Evolutionary conservation across 2,888 invertebrate species (phyloP).

Genomic region (Palloptera scutellata): DNA sequence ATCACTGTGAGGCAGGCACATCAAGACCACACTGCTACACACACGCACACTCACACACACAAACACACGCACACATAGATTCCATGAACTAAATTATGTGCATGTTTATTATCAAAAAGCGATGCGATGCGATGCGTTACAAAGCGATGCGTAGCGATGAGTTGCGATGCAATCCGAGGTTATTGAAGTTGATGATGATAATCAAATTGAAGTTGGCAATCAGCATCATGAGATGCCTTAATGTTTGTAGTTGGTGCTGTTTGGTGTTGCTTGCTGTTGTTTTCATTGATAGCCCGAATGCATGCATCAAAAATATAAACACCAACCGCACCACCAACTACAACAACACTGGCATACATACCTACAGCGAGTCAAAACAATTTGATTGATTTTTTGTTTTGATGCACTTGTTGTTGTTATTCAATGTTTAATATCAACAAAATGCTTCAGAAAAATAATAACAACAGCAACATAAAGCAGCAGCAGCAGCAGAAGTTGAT

Average conservation of each 20-base stretch:
- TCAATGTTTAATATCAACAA: slow-evolving; percentile 28
- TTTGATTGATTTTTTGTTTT: slow-evolving; percentile 6
- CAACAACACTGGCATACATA: neutral
- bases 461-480: too few relatives aligned
- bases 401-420: slow-evolving; percentile 6
- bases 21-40: too few relatives aligned
- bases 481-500: too few relatives aligned
- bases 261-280: neutral
- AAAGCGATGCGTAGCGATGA: neutral
- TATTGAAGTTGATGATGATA: slow-evolving; percentile 3
- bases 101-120: neutral
- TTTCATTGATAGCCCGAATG: slow-evolving; percentile 5
- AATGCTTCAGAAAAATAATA: slow-evolving; percentile 11
- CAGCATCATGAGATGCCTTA: neutral
- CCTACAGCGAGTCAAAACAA: neutral
- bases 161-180: neutral
- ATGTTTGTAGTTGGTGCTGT: neutral
- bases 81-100: neutral
- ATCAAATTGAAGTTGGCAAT: slow-evolving; percentile 6
- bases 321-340: neutral
- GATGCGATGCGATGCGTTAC: neutral
- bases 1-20: neutral
- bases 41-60: neutral
- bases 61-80: neutral
- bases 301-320: slow-evolving; percentile 6